Evolutionary conservation across 2,797 vertebrate genomes (phyloP).

Genomic region (Enteromius trimaculatus): DNA sequence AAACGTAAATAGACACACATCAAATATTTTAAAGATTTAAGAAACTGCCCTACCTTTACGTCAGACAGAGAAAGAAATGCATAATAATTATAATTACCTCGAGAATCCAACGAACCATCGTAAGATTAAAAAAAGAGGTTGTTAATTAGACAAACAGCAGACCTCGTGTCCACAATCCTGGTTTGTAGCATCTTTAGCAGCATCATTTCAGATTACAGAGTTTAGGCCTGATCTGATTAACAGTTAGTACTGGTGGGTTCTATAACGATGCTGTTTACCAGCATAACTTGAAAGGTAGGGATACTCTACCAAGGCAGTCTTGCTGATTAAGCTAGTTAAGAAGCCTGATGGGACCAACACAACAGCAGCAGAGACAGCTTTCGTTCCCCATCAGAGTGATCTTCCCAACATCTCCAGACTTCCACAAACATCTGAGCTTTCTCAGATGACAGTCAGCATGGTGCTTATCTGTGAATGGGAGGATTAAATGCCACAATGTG

Average conservation of each 20-base stretch:
- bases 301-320: not conserved
- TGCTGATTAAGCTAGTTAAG: constrained; percentile 2
- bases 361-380: constrained; percentile 5
- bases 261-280: not conserved
- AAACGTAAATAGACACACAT: not conserved
- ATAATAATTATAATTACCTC: not conserved
- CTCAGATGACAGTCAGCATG: constrained; percentile 75
- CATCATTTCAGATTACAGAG: not conserved
- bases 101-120: not conserved
- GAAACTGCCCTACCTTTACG: not conserved
- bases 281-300: not conserved
- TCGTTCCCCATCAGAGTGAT: constrained; percentile 14
- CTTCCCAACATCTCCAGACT: constrained; percentile 19
- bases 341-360: not conserved
- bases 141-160: not conserved
- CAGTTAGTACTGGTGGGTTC: not conserved
- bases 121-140: not conserved
- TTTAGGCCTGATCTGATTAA: not conserved
- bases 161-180: not conserved
- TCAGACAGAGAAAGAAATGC: not conserved
- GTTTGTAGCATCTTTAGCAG: not conserved
- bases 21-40: not conserved
- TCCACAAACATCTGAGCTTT: constrained; percentile 63
- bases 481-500: constrained; percentile 77
- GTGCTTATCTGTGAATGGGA: constrained; percentile 74